Evolutionary conservation across 1,140 invertebrate genomes (phyloP).

Genomic region (Caerostris extrusa): DNA sequence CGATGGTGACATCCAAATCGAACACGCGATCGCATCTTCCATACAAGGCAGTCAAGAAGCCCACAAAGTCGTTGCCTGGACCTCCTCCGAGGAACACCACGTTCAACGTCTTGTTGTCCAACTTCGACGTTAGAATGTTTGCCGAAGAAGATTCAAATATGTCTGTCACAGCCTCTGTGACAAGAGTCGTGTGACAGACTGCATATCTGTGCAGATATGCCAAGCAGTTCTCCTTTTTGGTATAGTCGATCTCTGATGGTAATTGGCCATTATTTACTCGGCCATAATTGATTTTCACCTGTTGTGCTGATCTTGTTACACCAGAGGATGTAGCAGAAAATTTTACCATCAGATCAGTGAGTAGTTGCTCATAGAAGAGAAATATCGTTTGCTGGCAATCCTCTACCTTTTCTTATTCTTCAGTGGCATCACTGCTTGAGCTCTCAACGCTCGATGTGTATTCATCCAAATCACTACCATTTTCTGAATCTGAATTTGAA

Average conservation of each 20-base stretch:
- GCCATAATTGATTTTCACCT: background rate
- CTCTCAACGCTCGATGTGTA: background rate
- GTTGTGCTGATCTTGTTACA: background rate
- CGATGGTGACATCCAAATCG: background rate
- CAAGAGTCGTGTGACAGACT: background rate
- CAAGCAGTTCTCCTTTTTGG: background rate
- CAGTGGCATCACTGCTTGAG: background rate
- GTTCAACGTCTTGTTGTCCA: background rate
- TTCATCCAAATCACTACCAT: background rate
- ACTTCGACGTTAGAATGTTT: background rate
- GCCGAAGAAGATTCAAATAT: conserved; percentile 12
- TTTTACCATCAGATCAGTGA: background rate
- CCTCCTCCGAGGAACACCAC: conserved; percentile 27
- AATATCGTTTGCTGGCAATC: background rate
- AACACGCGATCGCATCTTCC: background rate
- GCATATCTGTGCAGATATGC: conserved; percentile 30
- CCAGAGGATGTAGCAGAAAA: background rate
- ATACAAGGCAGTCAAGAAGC: conserved; percentile 38
- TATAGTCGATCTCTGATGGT: background rate
- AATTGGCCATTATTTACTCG: background rate
- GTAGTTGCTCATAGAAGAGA: background rate
- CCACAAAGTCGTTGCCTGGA: conserved; percentile 36
- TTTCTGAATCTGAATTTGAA: background rate
- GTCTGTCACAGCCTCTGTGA: background rate
- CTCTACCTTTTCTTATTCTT: background rate